These are phyloP conservation scores for Syngnathus typhle DNA, from an alignment of 2,113 vertebrate genomes.

Conservation along the genomic window DNA sequence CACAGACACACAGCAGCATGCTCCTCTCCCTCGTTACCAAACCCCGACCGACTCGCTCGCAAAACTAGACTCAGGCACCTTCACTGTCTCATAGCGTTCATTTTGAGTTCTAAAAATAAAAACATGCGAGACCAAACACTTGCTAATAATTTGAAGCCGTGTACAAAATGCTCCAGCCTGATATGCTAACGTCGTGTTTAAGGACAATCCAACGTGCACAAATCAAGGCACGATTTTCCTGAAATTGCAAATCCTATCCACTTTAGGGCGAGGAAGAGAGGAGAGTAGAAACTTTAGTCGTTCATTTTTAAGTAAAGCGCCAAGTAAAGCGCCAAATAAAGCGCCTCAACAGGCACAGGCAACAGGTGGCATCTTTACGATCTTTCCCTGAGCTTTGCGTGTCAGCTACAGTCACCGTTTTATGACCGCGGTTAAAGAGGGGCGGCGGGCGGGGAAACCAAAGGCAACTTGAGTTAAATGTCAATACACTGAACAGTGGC, in stretches of 20 bases:
- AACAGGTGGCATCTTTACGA: constrained; percentile 61
- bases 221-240: not conserved
- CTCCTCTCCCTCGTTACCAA: too few relatives aligned
- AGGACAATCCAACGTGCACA: not conserved
- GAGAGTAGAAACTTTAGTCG: too few relatives aligned
- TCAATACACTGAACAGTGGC: constrained; percentile 5
- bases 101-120: too few relatives aligned
- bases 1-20: too few relatives aligned
- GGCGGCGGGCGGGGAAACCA: constrained; percentile 7
- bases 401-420: constrained; percentile 37
- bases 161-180: too few relatives aligned
- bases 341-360: constrained; percentile 44
- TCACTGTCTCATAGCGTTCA: too few relatives aligned
- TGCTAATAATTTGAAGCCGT: too few relatives aligned
- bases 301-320: constrained; percentile 42
- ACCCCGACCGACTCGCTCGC: too few relatives aligned
- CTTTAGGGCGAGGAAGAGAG: too few relatives aligned
- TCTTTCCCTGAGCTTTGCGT: constrained; percentile 30
- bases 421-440: constrained; percentile 29
- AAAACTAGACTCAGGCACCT: too few relatives aligned
- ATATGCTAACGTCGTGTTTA: not conserved
- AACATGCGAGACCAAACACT: too few relatives aligned
- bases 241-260: not conserved
- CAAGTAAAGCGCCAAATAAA: constrained; percentile 8
- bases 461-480: constrained; percentile 20